Conservation (phyloP, 2,888 invertebrate species). For the Rutpela maculata region DNA sequence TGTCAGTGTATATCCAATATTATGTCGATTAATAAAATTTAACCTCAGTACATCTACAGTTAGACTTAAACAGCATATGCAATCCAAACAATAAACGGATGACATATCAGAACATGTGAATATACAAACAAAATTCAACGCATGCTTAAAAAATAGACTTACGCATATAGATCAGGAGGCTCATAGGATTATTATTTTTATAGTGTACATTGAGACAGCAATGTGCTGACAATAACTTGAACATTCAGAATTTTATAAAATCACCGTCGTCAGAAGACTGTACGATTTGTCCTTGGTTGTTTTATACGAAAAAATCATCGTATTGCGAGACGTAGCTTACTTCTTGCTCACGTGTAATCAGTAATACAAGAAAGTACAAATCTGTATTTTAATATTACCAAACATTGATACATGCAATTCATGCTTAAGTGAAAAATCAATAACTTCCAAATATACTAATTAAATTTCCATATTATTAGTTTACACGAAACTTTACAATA, state of each 20-base stretch:
- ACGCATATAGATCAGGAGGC: slow-evolving; percentile 22
- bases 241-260: background rate
- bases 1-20: too few species aligned
- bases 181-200: background rate
- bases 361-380: background rate
- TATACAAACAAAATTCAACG: slow-evolving; percentile 25
- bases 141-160: slow-evolving; percentile 32
- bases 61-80: background rate
- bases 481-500: background rate
- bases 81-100: background rate
- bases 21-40: too few species aligned
- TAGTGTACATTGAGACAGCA: background rate
- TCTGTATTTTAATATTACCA: background rate
- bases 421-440: background rate
- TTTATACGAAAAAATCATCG: background rate
- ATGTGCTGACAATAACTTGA: background rate
- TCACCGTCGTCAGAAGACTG: background rate
- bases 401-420: slow-evolving; percentile 1
- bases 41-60: too few species aligned
- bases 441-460: background rate
- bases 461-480: background rate
- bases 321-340: background rate
- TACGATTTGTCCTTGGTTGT: background rate
- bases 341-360: background rate
- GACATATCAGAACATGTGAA: slow-evolving; percentile 28